phyloP scores from a whole-genome alignment of 2,113 vertebrate species.

The Prochilodus magdalenae region DNA sequence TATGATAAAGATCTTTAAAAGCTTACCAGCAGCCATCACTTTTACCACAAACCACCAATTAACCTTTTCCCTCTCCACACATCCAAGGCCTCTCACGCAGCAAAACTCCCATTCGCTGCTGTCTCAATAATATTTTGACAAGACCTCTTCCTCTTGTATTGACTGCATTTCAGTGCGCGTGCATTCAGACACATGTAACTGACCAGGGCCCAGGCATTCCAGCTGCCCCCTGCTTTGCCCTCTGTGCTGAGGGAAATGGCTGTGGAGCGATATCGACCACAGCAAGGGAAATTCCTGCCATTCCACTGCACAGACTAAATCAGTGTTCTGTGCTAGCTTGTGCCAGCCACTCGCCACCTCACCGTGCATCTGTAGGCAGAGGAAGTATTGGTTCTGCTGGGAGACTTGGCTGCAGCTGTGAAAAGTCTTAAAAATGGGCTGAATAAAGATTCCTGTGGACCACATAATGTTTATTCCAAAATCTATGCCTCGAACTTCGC shows the following conservation, averaged over 20 bases:
- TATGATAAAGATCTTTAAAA: neutral
- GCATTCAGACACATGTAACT: constrained; percentile 17
- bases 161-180: constrained; percentile 1
- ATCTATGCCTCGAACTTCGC: too few species aligned
- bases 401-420: neutral
- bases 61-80: neutral
- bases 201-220: constrained; percentile 40
- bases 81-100: neutral
- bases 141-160: neutral
- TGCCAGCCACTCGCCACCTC: constrained; percentile 59
- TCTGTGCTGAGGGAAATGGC: constrained; percentile 25
- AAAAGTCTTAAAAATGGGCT: neutral
- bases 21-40: neutral
- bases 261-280: constrained; percentile 47
- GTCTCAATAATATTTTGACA: constrained; percentile 15
- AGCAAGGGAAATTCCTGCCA: constrained; percentile 68
- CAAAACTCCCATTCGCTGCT: neutral
- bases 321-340: constrained; percentile 58
- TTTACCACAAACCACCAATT: neutral
- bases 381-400: neutral
- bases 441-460: neutral
- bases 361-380: constrained; percentile 51
- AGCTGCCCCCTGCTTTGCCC: constrained; percentile 26
- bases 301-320: constrained; percentile 61
- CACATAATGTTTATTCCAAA: neutral